Conservation (phyloP, 2,888 invertebrate species). For the Petrolisthes manimaculis region DNA sequence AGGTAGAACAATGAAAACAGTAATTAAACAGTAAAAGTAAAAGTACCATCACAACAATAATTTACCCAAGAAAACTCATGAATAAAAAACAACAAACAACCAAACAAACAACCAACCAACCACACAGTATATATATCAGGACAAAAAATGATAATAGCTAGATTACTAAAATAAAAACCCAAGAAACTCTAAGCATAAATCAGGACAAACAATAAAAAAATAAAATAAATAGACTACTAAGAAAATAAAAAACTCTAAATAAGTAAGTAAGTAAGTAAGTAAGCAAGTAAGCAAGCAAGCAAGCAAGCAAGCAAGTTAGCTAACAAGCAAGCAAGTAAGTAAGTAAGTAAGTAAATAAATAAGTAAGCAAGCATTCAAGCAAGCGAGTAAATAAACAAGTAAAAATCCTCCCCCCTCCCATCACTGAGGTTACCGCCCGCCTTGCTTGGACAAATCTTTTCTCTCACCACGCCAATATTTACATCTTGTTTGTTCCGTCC, state of each 20-base stretch:
- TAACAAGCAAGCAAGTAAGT: background rate
- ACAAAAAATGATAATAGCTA: no score
- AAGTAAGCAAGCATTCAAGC: no score
- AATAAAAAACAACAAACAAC: no score
- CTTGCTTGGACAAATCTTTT: conserved; percentile 10
- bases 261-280: background rate
- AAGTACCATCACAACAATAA: no score
- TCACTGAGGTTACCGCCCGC: background rate
- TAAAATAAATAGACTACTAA: background rate
- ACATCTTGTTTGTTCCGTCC: conserved; percentile 17
- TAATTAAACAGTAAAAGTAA: no score
- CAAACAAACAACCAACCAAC: no score
- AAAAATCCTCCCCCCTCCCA: background rate
- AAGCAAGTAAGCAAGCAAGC: no score
- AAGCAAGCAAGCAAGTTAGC: no score
- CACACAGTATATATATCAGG: no score
- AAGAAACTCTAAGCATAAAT: background rate
- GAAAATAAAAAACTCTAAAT: background rate
- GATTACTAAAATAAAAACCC: background rate
- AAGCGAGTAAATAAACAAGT: background rate
- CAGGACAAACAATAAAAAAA: background rate
- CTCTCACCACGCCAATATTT: conserved; percentile 26
- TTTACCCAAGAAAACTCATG: no score
- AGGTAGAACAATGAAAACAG: no score
- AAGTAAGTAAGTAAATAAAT: no score